A percentile compares a stretch with the other conserved stretches of the same genome.
Evolutionary conservation across 2,113 vertebrate genomes (phyloP).

Genomic region (Pachypanchax playfairii): DNA sequence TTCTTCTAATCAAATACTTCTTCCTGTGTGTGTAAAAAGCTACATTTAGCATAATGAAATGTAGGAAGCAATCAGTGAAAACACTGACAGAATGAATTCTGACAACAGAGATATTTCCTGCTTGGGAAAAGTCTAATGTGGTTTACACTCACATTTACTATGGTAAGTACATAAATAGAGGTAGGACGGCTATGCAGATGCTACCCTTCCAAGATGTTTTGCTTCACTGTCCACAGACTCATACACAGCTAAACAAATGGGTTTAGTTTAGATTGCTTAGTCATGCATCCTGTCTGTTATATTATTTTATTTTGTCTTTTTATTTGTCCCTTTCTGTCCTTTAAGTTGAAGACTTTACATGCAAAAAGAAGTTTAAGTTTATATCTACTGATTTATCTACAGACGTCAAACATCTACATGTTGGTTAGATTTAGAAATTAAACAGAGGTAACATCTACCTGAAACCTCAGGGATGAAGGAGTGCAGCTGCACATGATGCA

Average conservation of each 20-base stretch:
- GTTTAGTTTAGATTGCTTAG: conserved; percentile 29
- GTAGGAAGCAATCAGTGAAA: conserved; percentile 77
- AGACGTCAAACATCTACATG: no score
- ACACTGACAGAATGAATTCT: conserved; percentile 61
- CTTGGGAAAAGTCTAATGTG: conserved; percentile 65
- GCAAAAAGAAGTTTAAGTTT: no score
- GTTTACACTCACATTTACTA: conserved; percentile 73
- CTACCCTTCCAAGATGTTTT: conserved; percentile 51
- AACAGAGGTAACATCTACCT: no score
- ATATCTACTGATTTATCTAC: no score
- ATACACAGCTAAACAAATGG: no score
- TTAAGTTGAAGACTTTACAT: no score
- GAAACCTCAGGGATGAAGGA: no score
- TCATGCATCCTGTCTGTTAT: not conserved
- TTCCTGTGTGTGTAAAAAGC: conserved; percentile 49
- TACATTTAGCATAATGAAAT: conserved; percentile 78
- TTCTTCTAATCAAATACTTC: conserved; percentile 36
- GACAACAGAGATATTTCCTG: conserved; percentile 73
- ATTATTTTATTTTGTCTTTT: conserved; percentile 15
- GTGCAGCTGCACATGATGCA: no score
- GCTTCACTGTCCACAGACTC: conserved; percentile 36
- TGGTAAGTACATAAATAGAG: conserved; percentile 63
- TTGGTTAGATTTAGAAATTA: no score
- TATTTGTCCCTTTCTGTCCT: no score
- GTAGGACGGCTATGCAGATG: conserved; percentile 64